Evolutionary conservation across 2,113 vertebrate species (phyloP), one percentile per base, ranked within the genome.

Genomic region (Maccullochella peelii): DNA sequence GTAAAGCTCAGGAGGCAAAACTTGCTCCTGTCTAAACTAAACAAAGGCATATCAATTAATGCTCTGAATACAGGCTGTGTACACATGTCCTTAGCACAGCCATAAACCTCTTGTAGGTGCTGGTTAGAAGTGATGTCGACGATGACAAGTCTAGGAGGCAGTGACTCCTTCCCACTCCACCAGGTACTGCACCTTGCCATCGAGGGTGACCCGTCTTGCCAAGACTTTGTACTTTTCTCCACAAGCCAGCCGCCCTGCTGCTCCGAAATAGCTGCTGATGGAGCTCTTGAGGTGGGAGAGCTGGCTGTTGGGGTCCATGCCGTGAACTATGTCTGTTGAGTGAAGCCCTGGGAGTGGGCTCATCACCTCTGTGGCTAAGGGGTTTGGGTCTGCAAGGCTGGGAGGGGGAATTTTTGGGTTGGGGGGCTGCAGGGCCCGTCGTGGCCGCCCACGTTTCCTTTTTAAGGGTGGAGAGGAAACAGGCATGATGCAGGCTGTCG

Each of bases 111-210:
- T 40, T 79, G 21, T 10, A 40, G 74, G 38, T 12, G 81, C 80
- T 85, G 80, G 73, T 90, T 69, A 73, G 52, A 81, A 58, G 42
- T 61, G 38, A 76, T 10, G 38, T n/a, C 3, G 62, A 30, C 7
- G 1, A 61, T 91, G 89, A 92, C 88, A 91, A 77, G 94, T 93
- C 97, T 97, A 99, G 74, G 98, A 99, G 55, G 98, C 98, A 84
- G 98, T 99, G 83, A 98, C 97, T 89, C 98, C 98, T 95, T 99
- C 98, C 98, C 98, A 99, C 87, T 99, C 98, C 93, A 99, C 97
- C 89, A 99, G 96, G 90, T 99, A 99, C 97, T 99, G 97, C 94
- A 99, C 98, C 94, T 99, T 99, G 65, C 98, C 98, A 40, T 99
- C 98, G 52, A 98, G 95, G 0, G 98, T 99, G 93, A 99, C 97